Percentiles rank a stretch among this genome's conserved stretches.
Evolutionary conservation across 1,140 invertebrate species (phyloP).

Genomic region (Pomacea maculata): DNA sequence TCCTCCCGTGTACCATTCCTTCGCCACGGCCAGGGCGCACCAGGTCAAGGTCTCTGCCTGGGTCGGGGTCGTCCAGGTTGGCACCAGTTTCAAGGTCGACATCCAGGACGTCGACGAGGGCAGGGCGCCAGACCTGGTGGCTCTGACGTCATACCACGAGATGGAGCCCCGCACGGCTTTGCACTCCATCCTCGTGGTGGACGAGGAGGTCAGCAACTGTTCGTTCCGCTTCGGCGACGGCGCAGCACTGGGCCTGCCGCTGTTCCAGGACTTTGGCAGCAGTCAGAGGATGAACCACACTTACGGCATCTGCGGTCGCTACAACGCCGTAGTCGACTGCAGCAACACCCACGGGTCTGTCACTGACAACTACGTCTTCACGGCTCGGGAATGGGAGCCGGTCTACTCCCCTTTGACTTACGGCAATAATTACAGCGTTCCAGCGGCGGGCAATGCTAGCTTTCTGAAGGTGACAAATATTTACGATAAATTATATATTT

Average conservation of each 20-base stretch:
- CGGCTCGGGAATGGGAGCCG: constrained; percentile 29
- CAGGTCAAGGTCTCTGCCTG: constrained; percentile 44
- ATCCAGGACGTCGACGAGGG: constrained; percentile 54
- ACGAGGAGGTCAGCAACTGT: constrained; percentile 30
- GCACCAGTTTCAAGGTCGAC: constrained; percentile 22
- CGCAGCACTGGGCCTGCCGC: not conserved
- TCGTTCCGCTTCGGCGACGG: constrained; percentile 36
- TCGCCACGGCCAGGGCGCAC: constrained; percentile 42
- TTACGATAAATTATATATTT: not conserved
- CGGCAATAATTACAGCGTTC: constrained; percentile 25
- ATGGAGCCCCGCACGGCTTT: constrained; percentile 22
- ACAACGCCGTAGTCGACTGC: constrained; percentile 29
- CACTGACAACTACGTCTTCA: constrained; percentile 25
- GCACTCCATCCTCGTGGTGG: constrained; percentile 29
- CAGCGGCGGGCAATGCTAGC: constrained; percentile 20
- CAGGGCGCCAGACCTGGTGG: constrained; percentile 40
- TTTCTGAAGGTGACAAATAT: constrained; percentile 27
- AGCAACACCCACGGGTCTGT: constrained; percentile 38
- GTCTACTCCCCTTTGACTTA: constrained; percentile 27
- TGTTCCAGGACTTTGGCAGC: constrained; percentile 27
- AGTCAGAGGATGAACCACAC: not conserved
- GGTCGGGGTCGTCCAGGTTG: constrained; percentile 38
- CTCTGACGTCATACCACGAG: constrained; percentile 33
- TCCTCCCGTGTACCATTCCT: constrained; percentile 46
- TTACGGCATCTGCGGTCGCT: constrained; percentile 32